Percentiles rank a stretch among this genome's conserved stretches.
Evolutionary conservation across 2,797 vertebrate species (phyloP).

Genomic region (Pangasius mekongensis): DNA sequence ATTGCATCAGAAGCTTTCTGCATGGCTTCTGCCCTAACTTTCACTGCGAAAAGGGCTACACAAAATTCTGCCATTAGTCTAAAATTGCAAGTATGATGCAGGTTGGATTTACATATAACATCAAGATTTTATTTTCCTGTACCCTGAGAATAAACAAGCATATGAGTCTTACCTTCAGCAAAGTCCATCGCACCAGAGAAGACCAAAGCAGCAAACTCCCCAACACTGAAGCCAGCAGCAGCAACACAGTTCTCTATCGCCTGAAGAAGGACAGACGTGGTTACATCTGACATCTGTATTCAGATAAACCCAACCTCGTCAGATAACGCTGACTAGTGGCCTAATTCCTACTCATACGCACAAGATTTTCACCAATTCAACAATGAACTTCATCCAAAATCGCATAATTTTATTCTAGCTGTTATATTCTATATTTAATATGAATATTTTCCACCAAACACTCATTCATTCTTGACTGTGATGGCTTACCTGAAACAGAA

Average conservation of each 20-base stretch:
- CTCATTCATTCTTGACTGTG: neutral
- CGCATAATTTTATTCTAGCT: neutral
- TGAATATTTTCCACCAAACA: neutral
- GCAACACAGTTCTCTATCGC: conserved; percentile 88
- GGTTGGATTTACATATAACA: neutral
- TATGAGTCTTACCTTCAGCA: conserved; percentile 80
- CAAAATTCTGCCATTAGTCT: neutral
- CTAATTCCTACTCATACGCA: neutral
- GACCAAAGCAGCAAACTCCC: conserved; percentile 92
- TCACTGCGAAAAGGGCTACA: conserved; percentile 88
- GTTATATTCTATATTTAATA: neutral
- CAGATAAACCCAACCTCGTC: neutral
- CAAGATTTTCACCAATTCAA: neutral
- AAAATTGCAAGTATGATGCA: neutral
- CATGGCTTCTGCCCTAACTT: conserved; percentile 93
- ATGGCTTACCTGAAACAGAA: neutral
- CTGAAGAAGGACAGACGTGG: conserved; percentile 66
- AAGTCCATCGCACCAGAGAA: conserved; percentile 90
- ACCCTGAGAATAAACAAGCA: neutral
- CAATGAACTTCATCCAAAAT: neutral
- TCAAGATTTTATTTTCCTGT: neutral
- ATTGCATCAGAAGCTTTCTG: conserved; percentile 85
- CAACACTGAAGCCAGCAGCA: conserved; percentile 93
- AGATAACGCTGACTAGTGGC: neutral
- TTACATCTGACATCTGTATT: conserved; percentile 10